Evolutionary conservation across 2,113 vertebrate species (phyloP).

Genomic region (Columbina picui): DNA sequence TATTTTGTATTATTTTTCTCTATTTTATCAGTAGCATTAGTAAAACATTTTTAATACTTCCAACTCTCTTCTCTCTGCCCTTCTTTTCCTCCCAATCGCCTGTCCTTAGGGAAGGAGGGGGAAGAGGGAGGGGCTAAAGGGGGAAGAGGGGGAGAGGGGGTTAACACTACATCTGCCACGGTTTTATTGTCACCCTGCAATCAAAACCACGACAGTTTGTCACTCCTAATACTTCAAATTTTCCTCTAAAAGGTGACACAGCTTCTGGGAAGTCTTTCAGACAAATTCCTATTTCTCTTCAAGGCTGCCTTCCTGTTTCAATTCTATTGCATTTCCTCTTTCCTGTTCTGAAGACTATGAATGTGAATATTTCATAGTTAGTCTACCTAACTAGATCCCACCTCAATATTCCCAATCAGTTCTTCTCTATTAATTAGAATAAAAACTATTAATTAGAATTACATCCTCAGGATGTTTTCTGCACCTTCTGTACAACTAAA

Average conservation of each 20-base stretch:
- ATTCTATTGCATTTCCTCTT: not conserved
- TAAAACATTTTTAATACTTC: too few relatives aligned
- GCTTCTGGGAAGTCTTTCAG: not conserved
- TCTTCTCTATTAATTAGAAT: constrained; percentile 4
- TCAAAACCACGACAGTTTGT: too few relatives aligned
- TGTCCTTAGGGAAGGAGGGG: too few relatives aligned
- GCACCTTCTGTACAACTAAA: not conserved
- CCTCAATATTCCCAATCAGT: not conserved
- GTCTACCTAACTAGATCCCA: not conserved
- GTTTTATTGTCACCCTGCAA: too few relatives aligned
- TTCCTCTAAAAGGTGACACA: not conserved
- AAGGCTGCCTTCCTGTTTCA: not conserved
- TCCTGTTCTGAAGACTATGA: not conserved
- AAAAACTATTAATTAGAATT: not conserved
- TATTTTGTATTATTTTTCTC: too few relatives aligned
- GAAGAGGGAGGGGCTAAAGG: too few relatives aligned
- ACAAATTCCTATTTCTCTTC: not conserved
- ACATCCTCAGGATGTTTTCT: not conserved
- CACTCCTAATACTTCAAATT: not conserved
- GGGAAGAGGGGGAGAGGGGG: too few relatives aligned
- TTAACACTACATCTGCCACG: too few relatives aligned
- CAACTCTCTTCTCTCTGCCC: too few relatives aligned
- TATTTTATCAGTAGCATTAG: too few relatives aligned
- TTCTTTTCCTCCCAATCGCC: too few relatives aligned
- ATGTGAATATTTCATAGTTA: not conserved